phyloP scores from a whole-genome alignment of 2,113 vertebrate genomes.

The Ondatra zibethicus region DNA sequence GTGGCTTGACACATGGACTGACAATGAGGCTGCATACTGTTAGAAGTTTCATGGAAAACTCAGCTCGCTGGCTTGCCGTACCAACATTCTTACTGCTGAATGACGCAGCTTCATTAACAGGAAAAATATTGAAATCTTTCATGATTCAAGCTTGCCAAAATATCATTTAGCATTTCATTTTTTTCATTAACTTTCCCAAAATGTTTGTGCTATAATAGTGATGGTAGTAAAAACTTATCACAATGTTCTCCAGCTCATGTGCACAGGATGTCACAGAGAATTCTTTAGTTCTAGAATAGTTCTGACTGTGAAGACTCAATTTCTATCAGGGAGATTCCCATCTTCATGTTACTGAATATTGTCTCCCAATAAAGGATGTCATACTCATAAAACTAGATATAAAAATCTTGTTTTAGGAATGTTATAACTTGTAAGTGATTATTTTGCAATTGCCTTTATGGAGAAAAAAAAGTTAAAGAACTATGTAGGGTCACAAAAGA shows the following conservation, averaged over 20 bases:
- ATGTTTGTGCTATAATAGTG: slow-evolving; percentile 20
- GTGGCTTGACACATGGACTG: slow-evolving; percentile 12
- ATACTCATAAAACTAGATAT: slow-evolving; percentile 8
- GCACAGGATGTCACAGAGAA: slow-evolving; percentile 3
- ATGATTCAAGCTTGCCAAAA: slow-evolving; percentile 25
- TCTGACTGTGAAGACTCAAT: neutral
- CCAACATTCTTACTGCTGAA: slow-evolving; percentile 14
- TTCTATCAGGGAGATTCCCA: slow-evolving; percentile 27
- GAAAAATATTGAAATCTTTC: slow-evolving; percentile 23
- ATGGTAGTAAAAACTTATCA: neutral
- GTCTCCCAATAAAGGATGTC: neutral
- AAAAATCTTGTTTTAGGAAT: slow-evolving; percentile 16
- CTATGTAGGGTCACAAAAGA: slow-evolving; percentile 20
- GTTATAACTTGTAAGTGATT: slow-evolving; percentile 2
- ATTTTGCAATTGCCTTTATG: slow-evolving; percentile 37
- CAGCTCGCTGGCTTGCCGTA: neutral
- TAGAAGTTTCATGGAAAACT: slow-evolving; percentile 1
- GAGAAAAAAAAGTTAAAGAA: slow-evolving; percentile 53
- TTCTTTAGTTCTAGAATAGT: neutral
- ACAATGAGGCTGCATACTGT: neutral
- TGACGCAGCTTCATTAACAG: neutral
- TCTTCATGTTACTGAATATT: slow-evolving; percentile 1
- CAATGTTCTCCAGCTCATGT: neutral
- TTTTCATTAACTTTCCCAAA: neutral
- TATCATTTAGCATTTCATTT: neutral